These are phyloP conservation scores for Oryctolagus cuniculus DNA, from an alignment of 2,113 vertebrate species.

Conservation along the genomic window DNA sequence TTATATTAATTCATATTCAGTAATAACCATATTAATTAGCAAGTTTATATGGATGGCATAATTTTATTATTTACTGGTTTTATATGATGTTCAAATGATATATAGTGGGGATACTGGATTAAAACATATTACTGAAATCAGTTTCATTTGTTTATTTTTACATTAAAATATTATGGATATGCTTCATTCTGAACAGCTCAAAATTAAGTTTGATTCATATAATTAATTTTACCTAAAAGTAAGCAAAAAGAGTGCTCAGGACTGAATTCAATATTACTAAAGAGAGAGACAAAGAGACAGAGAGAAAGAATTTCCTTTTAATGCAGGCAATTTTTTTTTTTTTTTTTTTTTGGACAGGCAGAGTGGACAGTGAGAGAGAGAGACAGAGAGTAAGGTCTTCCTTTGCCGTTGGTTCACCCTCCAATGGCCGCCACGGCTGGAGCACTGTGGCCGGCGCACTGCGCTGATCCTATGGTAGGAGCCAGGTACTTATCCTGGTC, in stretches of 20 bases:
- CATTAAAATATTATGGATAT: not conserved
- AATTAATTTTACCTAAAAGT: not conserved
- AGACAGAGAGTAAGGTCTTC: no score
- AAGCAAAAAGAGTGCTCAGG: not conserved
- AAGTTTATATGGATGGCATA: not conserved
- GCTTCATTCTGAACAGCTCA: not conserved
- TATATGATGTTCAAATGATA: not conserved
- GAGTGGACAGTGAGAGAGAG: no score
- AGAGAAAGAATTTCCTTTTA: not conserved
- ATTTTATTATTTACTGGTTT: not conserved
- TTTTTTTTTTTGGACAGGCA: no score
- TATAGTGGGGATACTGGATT: not conserved
- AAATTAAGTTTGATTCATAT: not conserved
- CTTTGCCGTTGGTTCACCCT: no score
- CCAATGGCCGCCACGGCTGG: no score
- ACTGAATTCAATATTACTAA: not conserved
- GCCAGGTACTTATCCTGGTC: no score
- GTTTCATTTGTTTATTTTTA: not conserved
- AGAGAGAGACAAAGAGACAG: no score
- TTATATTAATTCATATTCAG: not conserved
- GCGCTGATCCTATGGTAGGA: no score
- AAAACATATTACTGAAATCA: slow-evolving; percentile 19
- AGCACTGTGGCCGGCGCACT: no score
- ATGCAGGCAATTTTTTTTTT: not conserved
- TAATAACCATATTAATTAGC: not conserved